Evolutionary conservation across 1,140 invertebrate species (phyloP), one percentile per base, ranked within the genome.

Genomic region (Elymnias hypermnestra): DNA sequence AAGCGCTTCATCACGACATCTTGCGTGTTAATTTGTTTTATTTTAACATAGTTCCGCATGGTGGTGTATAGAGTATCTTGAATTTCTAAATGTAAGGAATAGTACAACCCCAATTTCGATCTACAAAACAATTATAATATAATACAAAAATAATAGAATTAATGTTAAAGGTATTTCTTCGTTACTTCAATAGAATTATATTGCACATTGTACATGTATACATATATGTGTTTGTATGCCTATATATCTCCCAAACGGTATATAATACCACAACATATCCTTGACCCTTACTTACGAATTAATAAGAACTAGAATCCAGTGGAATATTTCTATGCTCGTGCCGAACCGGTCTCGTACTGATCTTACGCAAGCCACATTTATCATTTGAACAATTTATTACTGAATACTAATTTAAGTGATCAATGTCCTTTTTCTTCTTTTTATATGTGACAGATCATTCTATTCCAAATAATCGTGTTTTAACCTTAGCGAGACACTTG

Each of bases 281-380:
- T 29, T 29, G 26, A 29, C 26, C 26, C 26, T 29, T 29, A 29
- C 13, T 12, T 4, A 3, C 26, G 3, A 12, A 29, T 12, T 13
- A 2, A 12, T 29, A 29, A 13, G 26, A 29, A 12, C 26, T 29
- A 29, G 4, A 13, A 29, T 29, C 3, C 26, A 13, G 13, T 29
- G 9, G 26, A 29, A 29, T 29, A 29, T 29, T 13, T 13, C 3
- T 29, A 13, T 3, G 1, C 26, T 29, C 26, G 26, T 29, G 26
- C 9, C 26, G 13, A 29, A 29, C 26, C 26, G 26, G 26, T 29
- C 10, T 13, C 26, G 26, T 5, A 29, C 26, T 29, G 26, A 29
- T 29, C 26, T 29, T 29, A 29, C 26, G 26, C 26, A 29, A 29
- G 26, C 9, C 26, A 6, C 21, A 22, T 22, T 22, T 29, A 29